Conservation (phyloP, 2,113 vertebrate species). For the Brienomyrus brachyistius region DNA sequence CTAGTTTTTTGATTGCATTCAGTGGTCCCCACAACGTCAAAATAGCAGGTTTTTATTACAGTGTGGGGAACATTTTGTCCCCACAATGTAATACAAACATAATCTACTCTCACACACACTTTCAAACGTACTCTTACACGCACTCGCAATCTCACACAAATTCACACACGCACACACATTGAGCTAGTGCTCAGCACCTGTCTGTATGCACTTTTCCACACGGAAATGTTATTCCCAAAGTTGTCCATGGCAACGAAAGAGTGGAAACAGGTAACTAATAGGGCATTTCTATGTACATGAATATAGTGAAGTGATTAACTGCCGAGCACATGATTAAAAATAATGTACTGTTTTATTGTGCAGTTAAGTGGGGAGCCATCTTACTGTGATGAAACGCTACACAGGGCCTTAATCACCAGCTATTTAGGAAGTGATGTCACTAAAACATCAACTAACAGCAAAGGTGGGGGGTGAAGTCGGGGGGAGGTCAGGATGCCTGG, state of each 20-base stretch:
- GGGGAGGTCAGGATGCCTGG: background rate
- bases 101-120: background rate
- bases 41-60: no score
- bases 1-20: no score
- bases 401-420: background rate
- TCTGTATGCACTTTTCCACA: background rate
- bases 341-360: background rate
- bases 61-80: no score
- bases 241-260: background rate
- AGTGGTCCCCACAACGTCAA: no score
- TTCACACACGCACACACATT: background rate
- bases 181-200: background rate
- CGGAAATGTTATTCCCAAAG: background rate
- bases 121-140: background rate
- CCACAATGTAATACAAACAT: no score
- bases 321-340: background rate
- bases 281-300: background rate
- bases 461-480: background rate
- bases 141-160: background rate
- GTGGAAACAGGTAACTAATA: background rate
- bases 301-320: background rate
- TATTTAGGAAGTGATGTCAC: background rate
- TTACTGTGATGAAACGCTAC: background rate
- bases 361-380: background rate
- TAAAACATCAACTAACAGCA: background rate